phyloP scores from a whole-genome alignment of 1,140 invertebrate species.

The Neotoxoptera formosana region DNA sequence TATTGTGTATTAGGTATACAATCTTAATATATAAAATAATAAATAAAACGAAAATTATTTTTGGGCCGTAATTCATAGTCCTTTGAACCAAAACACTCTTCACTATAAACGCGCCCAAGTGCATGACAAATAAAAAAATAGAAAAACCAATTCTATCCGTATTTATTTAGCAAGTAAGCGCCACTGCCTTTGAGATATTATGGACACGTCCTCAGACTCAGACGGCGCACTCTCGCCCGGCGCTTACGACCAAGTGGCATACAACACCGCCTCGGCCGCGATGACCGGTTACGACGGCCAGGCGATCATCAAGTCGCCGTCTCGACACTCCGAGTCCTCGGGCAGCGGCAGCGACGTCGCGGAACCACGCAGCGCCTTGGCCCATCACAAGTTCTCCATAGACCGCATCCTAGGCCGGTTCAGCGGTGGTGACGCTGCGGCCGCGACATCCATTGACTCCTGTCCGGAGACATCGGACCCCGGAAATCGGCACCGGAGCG shows the following conservation, averaged over 20 bases:
- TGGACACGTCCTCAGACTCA: constrained; percentile 48
- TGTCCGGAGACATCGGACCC: background rate
- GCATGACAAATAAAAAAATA: background rate
- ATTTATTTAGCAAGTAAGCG: background rate
- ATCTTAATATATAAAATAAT: background rate
- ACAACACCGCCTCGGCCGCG: background rate
- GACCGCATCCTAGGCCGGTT: constrained; percentile 35
- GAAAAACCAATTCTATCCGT: background rate
- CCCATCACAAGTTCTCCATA: constrained; percentile 49
- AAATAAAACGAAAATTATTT: background rate
- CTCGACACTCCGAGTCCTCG: constrained; percentile 32
- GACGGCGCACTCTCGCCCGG: background rate
- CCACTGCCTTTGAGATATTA: background rate
- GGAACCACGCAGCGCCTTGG: background rate
- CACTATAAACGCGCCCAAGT: too few species aligned
- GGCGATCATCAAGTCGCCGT: background rate
- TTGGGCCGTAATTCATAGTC: background rate
- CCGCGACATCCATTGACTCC: background rate
- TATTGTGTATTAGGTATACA: background rate
- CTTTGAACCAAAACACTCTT: too few species aligned
- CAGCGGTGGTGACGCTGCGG: background rate
- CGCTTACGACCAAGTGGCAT: background rate
- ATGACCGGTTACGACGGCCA: background rate
- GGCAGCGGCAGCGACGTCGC: background rate
- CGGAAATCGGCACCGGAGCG: background rate